Conservation (phyloP, 2,888 invertebrate species). For the Coelopa pilipes region DNA sequence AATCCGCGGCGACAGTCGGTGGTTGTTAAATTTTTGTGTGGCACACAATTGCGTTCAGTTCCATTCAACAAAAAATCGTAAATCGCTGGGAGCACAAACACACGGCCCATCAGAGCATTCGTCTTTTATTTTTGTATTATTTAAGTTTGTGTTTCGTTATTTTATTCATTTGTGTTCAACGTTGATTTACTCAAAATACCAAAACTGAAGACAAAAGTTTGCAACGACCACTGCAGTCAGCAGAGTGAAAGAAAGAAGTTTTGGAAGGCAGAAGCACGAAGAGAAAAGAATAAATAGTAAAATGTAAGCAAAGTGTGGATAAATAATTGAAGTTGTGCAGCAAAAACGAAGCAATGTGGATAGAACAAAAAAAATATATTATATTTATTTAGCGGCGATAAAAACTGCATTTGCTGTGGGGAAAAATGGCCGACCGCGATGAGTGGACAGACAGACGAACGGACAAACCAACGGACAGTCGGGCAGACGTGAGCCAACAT, state of each 20-base stretch:
- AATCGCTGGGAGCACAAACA: constrained; percentile 3
- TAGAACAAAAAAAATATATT: neutral
- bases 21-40: constrained; percentile 17
- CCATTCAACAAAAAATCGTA: constrained; percentile 10
- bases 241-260: neutral
- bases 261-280: neutral
- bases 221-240: neutral
- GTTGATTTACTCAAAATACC: neutral
- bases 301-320: constrained; percentile 8
- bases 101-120: no score
- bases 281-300: constrained; percentile 4
- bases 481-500: no score
- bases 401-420: constrained; percentile 20
- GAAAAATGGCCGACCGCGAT: constrained; percentile 33
- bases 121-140: no score
- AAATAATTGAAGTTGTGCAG: neutral
- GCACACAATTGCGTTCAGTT: constrained; percentile 7
- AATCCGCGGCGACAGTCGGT: constrained; percentile 23
- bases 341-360: neutral
- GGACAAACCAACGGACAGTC: neutral
- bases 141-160: constrained; percentile 12
- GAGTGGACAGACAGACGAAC: neutral
- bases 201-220: neutral
- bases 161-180: constrained; percentile 1
- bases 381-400: neutral